These are phyloP conservation scores for Alligator mississippiensis DNA, from an alignment of 2,113 vertebrate genomes.

Conservation along the genomic window DNA sequence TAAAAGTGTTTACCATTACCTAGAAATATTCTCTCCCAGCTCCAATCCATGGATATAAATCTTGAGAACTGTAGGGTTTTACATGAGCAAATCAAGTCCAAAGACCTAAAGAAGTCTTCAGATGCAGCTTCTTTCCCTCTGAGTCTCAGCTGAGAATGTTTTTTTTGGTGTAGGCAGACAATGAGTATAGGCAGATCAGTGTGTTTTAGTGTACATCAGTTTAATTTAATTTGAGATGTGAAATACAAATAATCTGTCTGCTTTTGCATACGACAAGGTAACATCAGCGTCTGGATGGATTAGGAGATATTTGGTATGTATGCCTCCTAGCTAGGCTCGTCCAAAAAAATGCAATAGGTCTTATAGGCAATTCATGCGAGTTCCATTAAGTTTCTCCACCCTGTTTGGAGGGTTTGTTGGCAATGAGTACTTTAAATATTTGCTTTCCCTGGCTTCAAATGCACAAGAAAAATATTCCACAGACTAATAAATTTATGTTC, in stretches of 20 bases:
- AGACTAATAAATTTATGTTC: not conserved
- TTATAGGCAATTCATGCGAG: not conserved
- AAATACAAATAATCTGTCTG: not conserved
- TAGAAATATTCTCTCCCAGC: not conserved
- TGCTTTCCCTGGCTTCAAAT: not conserved
- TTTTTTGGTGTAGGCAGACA: not conserved
- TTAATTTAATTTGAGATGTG: not conserved
- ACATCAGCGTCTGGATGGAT: not conserved
- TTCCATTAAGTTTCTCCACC: not conserved
- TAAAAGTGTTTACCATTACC: not conserved
- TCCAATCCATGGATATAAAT: not conserved
- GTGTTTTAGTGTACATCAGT: not conserved
- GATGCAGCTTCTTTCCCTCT: not conserved
- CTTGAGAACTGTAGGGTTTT: not conserved
- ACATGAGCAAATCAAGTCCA: not conserved
- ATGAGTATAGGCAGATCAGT: too few species aligned
- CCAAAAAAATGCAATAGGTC: not conserved
- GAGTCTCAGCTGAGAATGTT: fast-evolving
- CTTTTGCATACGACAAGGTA: not conserved
- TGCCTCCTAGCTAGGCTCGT: fast-evolving
- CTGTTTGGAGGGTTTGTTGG: not conserved
- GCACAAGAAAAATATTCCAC: not conserved
- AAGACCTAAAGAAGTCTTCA: not conserved
- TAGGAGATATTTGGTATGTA: not conserved
- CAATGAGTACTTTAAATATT: not conserved